Conservation (phyloP, 23 tunicate genomes). For the Ascidia mentula region DNA sequence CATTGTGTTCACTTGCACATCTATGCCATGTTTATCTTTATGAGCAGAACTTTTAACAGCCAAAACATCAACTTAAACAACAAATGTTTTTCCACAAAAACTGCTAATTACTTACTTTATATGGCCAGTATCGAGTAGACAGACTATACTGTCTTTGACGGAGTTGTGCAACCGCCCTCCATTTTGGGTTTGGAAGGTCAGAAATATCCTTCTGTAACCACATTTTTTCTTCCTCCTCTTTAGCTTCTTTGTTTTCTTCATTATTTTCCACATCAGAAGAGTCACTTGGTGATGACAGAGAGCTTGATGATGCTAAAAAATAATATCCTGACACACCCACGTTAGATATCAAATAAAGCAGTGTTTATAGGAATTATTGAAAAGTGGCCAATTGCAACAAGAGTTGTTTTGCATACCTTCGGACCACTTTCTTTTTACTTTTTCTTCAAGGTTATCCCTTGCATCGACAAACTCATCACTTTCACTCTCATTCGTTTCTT, state of each 20-base stretch:
- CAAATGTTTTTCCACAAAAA: neutral
- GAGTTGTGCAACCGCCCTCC: conserved; percentile 39
- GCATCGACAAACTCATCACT: conserved; percentile 7
- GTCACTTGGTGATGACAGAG: neutral
- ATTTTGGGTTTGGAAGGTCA: conserved; percentile 22
- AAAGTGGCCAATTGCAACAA: no score
- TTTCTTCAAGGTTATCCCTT: neutral
- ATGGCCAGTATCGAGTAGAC: conserved; percentile 31
- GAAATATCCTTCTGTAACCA: conserved; percentile 58
- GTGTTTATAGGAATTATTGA: no score
- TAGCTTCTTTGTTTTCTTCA: neutral
- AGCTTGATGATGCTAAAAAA: neutral
- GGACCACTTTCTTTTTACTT: no score
- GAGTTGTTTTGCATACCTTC: no score
- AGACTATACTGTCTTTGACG: conserved; percentile 31
- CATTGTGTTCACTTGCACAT: neutral
- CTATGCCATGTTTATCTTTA: neutral
- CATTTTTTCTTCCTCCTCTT: conserved; percentile 23
- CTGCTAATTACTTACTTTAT: conserved; percentile 22
- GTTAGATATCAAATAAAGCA: no score
- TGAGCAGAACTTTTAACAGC: neutral
- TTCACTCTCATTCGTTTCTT: neutral
- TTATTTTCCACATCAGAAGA: neutral
- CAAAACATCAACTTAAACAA: neutral
- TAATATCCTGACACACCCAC: no score